Percentiles rank a stretch among this genome's conserved stretches.
These are phyloP conservation scores for Synergus itoensis DNA, from an alignment of 2,888 invertebrate genomes.

Conservation along the genomic window DNA sequence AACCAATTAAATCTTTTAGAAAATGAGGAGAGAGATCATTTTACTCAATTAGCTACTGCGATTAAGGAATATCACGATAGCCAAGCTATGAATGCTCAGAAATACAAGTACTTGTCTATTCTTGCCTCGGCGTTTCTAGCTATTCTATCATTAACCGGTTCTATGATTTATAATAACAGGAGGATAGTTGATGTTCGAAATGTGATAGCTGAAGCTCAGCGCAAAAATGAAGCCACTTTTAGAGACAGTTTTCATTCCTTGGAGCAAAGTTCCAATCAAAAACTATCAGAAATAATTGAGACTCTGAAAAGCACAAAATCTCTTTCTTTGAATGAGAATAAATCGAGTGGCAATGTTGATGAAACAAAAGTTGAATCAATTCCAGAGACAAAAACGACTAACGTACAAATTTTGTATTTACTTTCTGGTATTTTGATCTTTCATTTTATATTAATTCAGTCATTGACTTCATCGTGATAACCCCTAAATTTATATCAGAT, in stretches of 20 bases:
- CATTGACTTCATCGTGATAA: slow-evolving; percentile 5
- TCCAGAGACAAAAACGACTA: background rate
- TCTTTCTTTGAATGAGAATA: background rate
- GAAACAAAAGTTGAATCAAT: background rate
- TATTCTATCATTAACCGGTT: slow-evolving; percentile 69
- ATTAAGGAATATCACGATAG: slow-evolving; percentile 75
- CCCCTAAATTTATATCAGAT: background rate
- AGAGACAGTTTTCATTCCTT: slow-evolving; percentile 53
- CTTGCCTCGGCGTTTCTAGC: slow-evolving; percentile 69
- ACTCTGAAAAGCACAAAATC: background rate
- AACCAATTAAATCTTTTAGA: slow-evolving; percentile 66
- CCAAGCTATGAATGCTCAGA: slow-evolving; percentile 72
- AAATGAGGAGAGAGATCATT: slow-evolving; percentile 72
- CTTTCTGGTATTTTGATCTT: slow-evolving; percentile 1
- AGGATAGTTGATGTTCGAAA: slow-evolving; percentile 66
- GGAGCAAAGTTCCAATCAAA: slow-evolving; percentile 55
- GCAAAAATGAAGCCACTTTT: slow-evolving; percentile 63
- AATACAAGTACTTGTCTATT: slow-evolving; percentile 74
- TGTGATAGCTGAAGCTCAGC: slow-evolving; percentile 63
- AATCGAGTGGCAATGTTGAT: background rate
- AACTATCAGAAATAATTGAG: slow-evolving; percentile 45
- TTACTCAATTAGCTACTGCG: slow-evolving; percentile 71
- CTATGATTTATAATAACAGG: slow-evolving; percentile 72
- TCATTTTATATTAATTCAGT: slow-evolving; percentile 3
- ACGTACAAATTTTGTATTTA: slow-evolving; percentile 6